phyloP scores from a whole-genome alignment of 2,888 invertebrate species.

The Drosophila neotestacea region DNA sequence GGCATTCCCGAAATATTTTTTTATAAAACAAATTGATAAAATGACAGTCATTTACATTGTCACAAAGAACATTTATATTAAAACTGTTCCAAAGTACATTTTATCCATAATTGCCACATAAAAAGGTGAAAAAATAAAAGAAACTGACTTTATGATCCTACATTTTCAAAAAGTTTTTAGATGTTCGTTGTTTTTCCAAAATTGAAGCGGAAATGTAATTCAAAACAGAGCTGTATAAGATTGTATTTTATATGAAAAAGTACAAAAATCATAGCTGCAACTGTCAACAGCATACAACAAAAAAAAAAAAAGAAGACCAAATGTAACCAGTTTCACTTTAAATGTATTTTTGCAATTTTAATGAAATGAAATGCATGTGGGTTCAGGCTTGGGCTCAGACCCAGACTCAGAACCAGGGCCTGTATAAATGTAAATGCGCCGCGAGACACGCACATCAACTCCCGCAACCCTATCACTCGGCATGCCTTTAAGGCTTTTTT shows the following conservation, averaged over 20 bases:
- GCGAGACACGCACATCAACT: slow-evolving; percentile 57
- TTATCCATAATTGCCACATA: background rate
- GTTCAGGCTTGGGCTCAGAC: slow-evolving; percentile 24
- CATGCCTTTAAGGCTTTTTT: slow-evolving; percentile 37
- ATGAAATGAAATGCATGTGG: slow-evolving; percentile 79
- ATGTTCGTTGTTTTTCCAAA: background rate
- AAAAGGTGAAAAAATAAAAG: background rate
- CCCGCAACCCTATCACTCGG: slow-evolving; percentile 10
- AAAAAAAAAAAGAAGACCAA: slow-evolving; percentile 5
- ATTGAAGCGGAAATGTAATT: background rate
- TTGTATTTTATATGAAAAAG: background rate
- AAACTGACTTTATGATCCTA: background rate
- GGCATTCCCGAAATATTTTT: background rate
- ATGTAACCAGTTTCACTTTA: slow-evolving; percentile 56
- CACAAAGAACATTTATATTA: background rate
- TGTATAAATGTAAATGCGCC: slow-evolving; percentile 62
- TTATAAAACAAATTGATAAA: background rate
- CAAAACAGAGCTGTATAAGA: background rate
- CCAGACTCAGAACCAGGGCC: slow-evolving; percentile 17
- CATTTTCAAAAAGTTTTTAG: no score
- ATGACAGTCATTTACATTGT: background rate
- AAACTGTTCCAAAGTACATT: background rate
- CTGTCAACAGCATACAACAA: slow-evolving; percentile 1
- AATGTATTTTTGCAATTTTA: slow-evolving; percentile 77
- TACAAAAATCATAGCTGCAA: slow-evolving; percentile 10